Conservation (phyloP, 1,140 invertebrate species). For the Theocolax elegans region DNA sequence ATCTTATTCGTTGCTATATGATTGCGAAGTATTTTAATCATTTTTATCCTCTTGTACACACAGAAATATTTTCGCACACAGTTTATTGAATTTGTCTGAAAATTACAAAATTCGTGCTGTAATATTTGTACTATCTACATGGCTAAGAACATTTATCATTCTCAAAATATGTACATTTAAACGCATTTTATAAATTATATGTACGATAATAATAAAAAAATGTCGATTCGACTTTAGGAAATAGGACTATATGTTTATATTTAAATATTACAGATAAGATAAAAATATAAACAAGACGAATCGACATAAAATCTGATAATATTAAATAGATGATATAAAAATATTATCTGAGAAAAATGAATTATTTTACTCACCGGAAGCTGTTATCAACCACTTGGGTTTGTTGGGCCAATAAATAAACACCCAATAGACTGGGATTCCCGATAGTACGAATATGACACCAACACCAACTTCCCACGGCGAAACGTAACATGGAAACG, state of each 20-base stretch:
- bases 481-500: conserved; percentile 81
- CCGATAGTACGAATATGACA: conserved; percentile 83
- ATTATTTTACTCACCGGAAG: conserved; percentile 51
- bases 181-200: too few species aligned
- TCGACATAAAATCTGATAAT: too few species aligned
- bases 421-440: conserved; percentile 90
- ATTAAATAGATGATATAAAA: too few species aligned
- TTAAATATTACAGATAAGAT: too few species aligned
- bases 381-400: conserved; percentile 65
- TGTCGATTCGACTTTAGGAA: too few species aligned
- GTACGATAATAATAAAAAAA: too few species aligned
- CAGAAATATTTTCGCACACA: conserved; percentile 80
- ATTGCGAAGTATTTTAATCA: conserved; percentile 41
- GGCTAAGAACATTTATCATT: too few species aligned
- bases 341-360: too few species aligned
- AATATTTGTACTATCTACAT: too few species aligned
- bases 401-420: conserved; percentile 90
- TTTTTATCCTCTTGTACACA: conserved; percentile 75
- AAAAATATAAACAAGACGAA: too few species aligned
- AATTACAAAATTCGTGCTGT: conserved; percentile 45
- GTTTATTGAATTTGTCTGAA: conserved; percentile 74
- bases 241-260: too few species aligned
- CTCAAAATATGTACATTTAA: too few species aligned
- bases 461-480: conserved; percentile 88
- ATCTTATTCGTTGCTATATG: background rate